A percentile compares a stretch with the other conserved stretches of the same genome.
phyloP scores from a whole-genome alignment of 2,113 vertebrate species.

The Capreolus pygargus region DNA sequence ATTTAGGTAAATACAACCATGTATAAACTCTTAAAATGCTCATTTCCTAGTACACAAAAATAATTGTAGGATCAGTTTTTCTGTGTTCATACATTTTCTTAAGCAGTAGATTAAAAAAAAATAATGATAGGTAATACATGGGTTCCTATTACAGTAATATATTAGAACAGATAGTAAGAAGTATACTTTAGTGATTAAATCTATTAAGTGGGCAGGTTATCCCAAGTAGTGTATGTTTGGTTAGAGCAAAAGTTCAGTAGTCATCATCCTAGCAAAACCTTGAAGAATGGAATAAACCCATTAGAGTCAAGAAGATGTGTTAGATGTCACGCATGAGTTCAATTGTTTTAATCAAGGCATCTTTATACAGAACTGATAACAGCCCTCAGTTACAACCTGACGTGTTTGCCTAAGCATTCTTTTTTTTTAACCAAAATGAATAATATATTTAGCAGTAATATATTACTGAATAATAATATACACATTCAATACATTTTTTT shows the following conservation, averaged over 20 bases:
- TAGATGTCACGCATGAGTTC: neutral
- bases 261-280: neutral
- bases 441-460: neutral
- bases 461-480: neutral
- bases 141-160: neutral
- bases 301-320: neutral
- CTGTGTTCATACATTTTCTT: neutral
- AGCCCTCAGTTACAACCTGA: neutral
- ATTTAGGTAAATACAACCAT: neutral
- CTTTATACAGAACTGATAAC: neutral
- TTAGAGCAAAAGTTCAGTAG: neutral
- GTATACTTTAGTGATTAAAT: neutral
- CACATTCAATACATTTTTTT: neutral
- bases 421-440: neutral
- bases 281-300: neutral
- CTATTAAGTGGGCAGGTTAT: neutral
- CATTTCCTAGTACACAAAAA: neutral
- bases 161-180: neutral
- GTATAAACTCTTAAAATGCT: neutral
- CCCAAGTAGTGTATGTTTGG: neutral
- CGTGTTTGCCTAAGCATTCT: neutral
- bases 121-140: neutral
- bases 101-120: neutral
- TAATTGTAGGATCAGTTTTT: neutral
- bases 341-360: neutral